A percentile compares a stretch with the other conserved stretches of the same genome.
phyloP scores from a whole-genome alignment of 2,888 invertebrate genomes.

The Nycteola revayana region DNA sequence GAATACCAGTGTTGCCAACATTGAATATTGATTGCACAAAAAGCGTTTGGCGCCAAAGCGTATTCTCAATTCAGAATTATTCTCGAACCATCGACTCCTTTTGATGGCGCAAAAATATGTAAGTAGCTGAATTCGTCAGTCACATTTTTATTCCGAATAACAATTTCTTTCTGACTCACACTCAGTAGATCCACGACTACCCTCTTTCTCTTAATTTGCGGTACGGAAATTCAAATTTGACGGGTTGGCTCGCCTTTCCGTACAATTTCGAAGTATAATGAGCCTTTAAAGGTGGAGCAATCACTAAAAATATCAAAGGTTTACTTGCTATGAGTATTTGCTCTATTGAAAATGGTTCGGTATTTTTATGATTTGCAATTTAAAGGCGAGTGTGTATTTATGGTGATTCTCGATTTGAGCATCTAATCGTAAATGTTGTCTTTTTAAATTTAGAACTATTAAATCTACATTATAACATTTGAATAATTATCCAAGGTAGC shows the following conservation, averaged over 20 bases:
- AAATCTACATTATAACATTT: too few relatives aligned
- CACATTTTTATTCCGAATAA: constrained; percentile 65
- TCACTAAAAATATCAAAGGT: constrained; percentile 69
- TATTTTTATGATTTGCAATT: too few relatives aligned
- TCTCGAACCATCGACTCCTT: constrained; percentile 72
- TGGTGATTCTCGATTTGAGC: too few relatives aligned
- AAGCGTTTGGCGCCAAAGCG: constrained; percentile 77
- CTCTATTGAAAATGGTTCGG: too few relatives aligned
- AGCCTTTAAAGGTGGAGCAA: constrained; percentile 72
- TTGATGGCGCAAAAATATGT: constrained; percentile 80
- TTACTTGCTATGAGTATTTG: constrained; percentile 34
- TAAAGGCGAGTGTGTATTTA: too few relatives aligned
- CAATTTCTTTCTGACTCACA: constrained; percentile 45
- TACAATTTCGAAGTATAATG: constrained; percentile 73
- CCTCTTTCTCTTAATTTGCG: constrained; percentile 51
- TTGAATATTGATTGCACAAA: constrained; percentile 83
- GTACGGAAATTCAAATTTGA: constrained; percentile 79
- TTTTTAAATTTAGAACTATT: too few relatives aligned
- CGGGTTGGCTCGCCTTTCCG: constrained; percentile 78
- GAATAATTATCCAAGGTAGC: too few relatives aligned
- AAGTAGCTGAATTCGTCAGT: constrained; percentile 76
- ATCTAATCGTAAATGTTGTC: too few relatives aligned
- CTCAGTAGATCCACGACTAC: constrained; percentile 19
- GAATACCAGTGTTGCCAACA: constrained; percentile 65
- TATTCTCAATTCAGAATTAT: constrained; percentile 82